Conservation (phyloP, 2,113 vertebrate genomes). For the Climacteris rufus region DNA sequence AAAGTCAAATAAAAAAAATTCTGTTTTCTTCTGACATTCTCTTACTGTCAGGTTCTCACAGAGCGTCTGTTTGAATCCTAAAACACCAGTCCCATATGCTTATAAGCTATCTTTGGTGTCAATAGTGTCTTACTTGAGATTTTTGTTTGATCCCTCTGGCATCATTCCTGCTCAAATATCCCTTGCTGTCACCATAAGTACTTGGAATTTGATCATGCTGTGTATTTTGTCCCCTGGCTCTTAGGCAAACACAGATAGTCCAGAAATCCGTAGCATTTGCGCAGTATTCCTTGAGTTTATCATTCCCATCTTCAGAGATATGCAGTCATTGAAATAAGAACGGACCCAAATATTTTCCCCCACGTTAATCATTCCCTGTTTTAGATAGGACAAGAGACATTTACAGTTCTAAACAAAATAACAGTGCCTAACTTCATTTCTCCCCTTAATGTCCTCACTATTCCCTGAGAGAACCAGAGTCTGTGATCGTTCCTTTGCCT, state of each 20-base stretch:
- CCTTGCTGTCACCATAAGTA: not conserved
- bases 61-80: not conserved
- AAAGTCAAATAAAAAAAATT: not conserved
- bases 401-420: not conserved
- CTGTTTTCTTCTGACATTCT: not conserved
- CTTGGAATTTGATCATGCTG: not conserved
- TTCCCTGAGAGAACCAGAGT: not conserved
- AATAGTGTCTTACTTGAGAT: not conserved
- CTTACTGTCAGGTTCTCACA: not conserved
- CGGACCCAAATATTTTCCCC: not conserved
- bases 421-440: not conserved
- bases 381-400: not conserved
- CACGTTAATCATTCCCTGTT: not conserved
- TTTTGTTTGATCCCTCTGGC: slow-evolving; percentile 1
- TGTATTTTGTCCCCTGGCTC: not conserved
- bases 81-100: not conserved
- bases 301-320: not conserved
- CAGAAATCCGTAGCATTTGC: not conserved
- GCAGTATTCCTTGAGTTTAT: not conserved
- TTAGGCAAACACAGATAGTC: not conserved
- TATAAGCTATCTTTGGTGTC: not conserved
- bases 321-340: not conserved
- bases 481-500: not conserved
- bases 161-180: not conserved
- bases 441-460: not conserved